Evolutionary conservation across 2,888 invertebrate genomes (phyloP).

Genomic region (Rotaria magnacalcarata): DNA sequence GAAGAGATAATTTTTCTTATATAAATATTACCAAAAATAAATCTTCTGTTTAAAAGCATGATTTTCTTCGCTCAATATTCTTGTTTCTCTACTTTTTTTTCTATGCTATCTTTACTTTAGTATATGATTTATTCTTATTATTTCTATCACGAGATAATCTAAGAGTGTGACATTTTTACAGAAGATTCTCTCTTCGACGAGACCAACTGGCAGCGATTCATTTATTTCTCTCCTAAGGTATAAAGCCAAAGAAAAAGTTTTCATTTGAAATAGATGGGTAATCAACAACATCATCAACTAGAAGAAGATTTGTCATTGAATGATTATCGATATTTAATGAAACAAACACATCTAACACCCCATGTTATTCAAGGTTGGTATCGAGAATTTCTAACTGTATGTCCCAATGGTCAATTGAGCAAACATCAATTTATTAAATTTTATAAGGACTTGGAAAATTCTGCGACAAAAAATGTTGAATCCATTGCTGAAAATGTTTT

Average conservation of each 20-base stretch:
- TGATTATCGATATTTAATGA: conserved; percentile 18
- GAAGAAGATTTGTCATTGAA: neutral
- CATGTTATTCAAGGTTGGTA: conserved; percentile 16
- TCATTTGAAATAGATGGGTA: neutral
- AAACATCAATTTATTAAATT: neutral
- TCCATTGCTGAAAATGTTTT: neutral
- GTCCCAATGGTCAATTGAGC: neutral
- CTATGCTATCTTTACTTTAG: neutral
- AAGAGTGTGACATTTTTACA: neutral
- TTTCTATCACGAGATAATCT: neutral
- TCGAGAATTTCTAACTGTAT: neutral
- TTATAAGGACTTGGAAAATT: neutral
- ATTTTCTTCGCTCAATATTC: neutral
- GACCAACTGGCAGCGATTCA: too few species aligned
- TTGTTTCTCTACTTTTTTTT: neutral
- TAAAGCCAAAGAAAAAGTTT: too few species aligned
- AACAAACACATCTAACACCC: neutral
- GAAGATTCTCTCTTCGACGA: neutral
- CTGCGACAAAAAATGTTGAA: neutral
- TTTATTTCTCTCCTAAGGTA: too few species aligned
- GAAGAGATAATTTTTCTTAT: too few species aligned
- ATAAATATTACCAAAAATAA: too few species aligned
- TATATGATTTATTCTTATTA: neutral
- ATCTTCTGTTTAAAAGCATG: neutral
- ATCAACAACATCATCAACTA: neutral